Evolutionary conservation across 1,140 invertebrate species (phyloP), one percentile per base, ranked within the genome.

Genomic region (Conus ventricosus): DNA sequence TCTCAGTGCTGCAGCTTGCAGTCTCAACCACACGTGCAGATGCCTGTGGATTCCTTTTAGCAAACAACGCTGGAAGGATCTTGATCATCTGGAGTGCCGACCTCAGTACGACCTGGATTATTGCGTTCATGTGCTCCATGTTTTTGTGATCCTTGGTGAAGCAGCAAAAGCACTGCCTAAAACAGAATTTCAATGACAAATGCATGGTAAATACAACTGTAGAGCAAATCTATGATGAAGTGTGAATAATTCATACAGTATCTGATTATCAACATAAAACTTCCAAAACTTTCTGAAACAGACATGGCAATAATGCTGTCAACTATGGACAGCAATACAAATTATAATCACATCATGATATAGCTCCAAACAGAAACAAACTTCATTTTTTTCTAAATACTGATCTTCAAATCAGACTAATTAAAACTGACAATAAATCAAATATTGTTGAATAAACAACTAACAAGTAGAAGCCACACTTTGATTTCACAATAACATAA

Each of bases 91-190:
- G 92, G 67, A 95, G 95, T n/a, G 94, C 93, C 23, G 93, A 89
- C 88, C 91, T 94, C 54, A 95, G 96, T 82, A 98, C 96, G 89
- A 98, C 97, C 93, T 98, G 98, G 78, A 98, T 97, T 85, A 98
- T 95, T 92, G 97, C 96, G 95, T 98, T 98, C 92, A 98, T 97
- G 91, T 97, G 96, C 94, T 98, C 98, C 95, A 98, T 97, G 94
- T 98, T 98, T 95, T 98, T 98, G 86, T 96, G 96, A 95, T 98
- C 98, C 90, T 98, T 96, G 95, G 98, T 96, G 95, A 97, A 98
- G 95, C 98, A 98, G 95, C 98, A 99, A 97, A 98, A 98, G 94
- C 98, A 99, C 96, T 98, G 98, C 93, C 97, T 96, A 76, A 76
- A 89, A 88, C 84, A 89, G 91, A 89, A 71, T 39, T n/a, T 20